Conservation (phyloP, 1,140 invertebrate species). For the Dendroctonus ponderosae region DNA sequence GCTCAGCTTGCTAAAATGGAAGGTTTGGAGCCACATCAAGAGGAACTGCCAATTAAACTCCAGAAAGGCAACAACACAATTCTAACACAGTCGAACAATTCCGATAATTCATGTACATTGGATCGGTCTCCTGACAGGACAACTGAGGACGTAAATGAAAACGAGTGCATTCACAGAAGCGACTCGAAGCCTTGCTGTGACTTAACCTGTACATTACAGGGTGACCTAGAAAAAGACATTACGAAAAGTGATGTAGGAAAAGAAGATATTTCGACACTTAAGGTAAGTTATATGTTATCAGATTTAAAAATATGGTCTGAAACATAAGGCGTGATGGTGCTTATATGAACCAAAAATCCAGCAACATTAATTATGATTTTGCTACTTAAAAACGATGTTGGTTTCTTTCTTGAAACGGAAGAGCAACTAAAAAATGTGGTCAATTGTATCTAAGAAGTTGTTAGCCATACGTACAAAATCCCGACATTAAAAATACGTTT, state of each 20-base stretch:
- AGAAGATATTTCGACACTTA: constrained; percentile 24
- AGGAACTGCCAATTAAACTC: background rate
- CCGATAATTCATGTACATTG: background rate
- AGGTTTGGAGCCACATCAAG: constrained; percentile 49
- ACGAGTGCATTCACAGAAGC: constrained; percentile 42
- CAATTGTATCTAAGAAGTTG: too few species aligned
- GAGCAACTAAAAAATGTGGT: too few species aligned
- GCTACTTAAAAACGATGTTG: too few species aligned
- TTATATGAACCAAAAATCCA: too few species aligned
- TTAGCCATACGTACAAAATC: too few species aligned
- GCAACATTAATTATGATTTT: too few species aligned
- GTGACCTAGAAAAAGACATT: constrained; percentile 39
- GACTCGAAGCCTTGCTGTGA: constrained; percentile 44
- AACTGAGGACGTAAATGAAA: constrained; percentile 50
- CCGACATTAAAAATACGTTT: too few species aligned
- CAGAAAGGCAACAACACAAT: constrained; percentile 5
- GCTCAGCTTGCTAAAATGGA: constrained; percentile 67
- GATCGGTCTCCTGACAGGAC: constrained; percentile 11
- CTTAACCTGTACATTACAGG: constrained; percentile 44
- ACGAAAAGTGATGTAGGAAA: constrained; percentile 12
- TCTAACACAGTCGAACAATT: constrained; percentile 1
- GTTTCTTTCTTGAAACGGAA: too few species aligned
- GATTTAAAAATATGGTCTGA: too few species aligned
- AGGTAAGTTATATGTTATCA: constrained; percentile 11
- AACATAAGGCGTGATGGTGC: too few species aligned